These are phyloP conservation scores for Leucozona laternaria DNA, from an alignment of 2,888 invertebrate genomes.

Conservation along the genomic window DNA sequence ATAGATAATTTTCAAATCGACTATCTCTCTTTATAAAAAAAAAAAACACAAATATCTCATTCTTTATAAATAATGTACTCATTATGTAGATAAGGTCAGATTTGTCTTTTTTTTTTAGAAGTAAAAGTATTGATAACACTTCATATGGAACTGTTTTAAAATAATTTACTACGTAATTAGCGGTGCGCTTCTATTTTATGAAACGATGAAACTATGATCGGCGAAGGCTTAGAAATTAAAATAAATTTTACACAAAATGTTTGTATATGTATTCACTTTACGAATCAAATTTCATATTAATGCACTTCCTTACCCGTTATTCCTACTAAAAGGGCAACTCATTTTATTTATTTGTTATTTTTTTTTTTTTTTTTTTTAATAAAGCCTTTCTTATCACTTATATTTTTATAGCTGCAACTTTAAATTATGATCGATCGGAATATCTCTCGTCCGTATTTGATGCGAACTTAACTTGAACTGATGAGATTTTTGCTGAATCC, in stretches of 20 bases:
- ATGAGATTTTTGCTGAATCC: slow-evolving; percentile 32
- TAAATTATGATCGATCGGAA: slow-evolving; percentile 16
- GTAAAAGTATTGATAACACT: neutral
- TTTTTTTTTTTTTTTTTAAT: slow-evolving; percentile 80
- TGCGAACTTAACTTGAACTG: slow-evolving; percentile 57
- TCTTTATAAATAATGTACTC: neutral
- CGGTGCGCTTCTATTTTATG: neutral
- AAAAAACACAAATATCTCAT: neutral
- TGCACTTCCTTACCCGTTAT: slow-evolving; percentile 16
- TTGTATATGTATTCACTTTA: neutral
- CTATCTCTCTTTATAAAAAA: neutral
- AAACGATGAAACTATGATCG: neutral
- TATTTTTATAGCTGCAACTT: neutral
- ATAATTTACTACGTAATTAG: neutral
- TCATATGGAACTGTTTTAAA: neutral
- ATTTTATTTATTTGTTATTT: slow-evolving; percentile 84
- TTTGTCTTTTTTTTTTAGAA: neutral
- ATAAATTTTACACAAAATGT: neutral
- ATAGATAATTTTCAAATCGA: neutral
- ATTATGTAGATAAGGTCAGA: neutral
- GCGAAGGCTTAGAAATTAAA: no score
- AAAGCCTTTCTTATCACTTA: slow-evolving; percentile 75
- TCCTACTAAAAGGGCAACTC: slow-evolving; percentile 70
- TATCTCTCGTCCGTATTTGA: slow-evolving; percentile 63
- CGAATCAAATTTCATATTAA: neutral